Evolutionary conservation across 2,888 invertebrate genomes (phyloP), one percentile per base, ranked within the genome.

Genomic region (Pheosia gnoma): DNA sequence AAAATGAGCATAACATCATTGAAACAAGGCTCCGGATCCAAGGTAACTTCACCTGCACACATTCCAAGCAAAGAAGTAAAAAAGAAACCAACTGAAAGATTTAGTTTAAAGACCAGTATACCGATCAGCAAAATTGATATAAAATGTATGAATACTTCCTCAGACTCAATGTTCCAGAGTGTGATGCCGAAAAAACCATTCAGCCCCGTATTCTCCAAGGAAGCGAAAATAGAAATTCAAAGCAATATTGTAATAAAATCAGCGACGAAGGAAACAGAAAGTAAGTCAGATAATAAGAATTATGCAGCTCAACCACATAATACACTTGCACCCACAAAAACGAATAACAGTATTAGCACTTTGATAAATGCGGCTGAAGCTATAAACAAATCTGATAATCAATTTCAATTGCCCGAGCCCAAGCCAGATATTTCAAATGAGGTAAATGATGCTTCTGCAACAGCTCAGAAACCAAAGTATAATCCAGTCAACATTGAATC

Each of bases 81-180:
- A 79, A 87, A 87, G 76, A 93, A 92, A 77, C 68, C 84, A 39
- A 43, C 10, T 5, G 93, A 93, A 79, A 78, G 90, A 58, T 92
- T 89, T 58, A 93, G 93, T 67, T 75, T 94, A 13, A 94, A 90
- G 85, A 93, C 94, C 0, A 93, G 93, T 72, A 94, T 94, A 71
- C 94, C 94, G 4, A 93, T 93, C 57, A 92, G 91, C 63, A 92
- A 93, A 75, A 87, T 93, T 51, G 93, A 93, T 68, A 87, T 93
- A 83, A 93, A 92, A 77, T 90, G 89, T 68, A 91, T 93, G 2
- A 85, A 74, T 52, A 75, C 67, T 68, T 68, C 71, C 39, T 77
- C 88, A 6, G 88, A 89, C 13, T 62, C 74, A 5, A 59, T 78
- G 52, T 81, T 80, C 51, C 85, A 74, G 65, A 74, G 58, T 58